phyloP scores from a whole-genome alignment of 2,113 vertebrate species.

The Anhinga rufa region DNA sequence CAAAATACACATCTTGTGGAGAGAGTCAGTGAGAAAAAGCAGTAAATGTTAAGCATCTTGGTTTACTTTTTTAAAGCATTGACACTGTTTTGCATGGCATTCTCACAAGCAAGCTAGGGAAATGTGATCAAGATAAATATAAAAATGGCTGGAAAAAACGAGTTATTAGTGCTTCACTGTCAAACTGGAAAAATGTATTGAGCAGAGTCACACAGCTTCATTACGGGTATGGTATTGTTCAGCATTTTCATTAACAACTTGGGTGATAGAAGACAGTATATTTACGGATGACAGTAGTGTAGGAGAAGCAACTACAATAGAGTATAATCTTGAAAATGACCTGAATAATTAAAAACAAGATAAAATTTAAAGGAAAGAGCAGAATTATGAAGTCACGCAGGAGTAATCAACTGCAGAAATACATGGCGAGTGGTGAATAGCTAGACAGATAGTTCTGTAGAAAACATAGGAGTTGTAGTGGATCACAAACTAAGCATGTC shows the following conservation, averaged over 20 bases:
- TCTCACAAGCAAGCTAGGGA: not conserved
- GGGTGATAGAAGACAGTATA: not conserved
- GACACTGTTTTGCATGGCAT: not conserved
- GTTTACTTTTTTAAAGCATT: not conserved
- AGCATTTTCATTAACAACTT: not conserved
- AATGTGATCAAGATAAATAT: not conserved
- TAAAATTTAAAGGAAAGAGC: not conserved
- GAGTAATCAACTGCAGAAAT: not conserved
- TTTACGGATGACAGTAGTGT: not conserved
- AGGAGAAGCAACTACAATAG: not conserved
- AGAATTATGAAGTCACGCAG: not conserved
- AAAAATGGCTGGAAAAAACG: not conserved
- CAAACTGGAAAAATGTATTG: not conserved
- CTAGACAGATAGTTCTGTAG: not conserved
- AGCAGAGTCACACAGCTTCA: not conserved
- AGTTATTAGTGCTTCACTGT: not conserved
- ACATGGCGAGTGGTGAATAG: not conserved
- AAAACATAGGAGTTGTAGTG: not conserved
- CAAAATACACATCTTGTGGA: not conserved
- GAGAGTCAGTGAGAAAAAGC: not conserved
- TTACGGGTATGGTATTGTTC: not conserved
- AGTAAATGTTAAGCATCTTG: not conserved
- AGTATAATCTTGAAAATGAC: not conserved
- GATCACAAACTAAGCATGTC: not conserved
- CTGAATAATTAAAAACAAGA: not conserved